Evolutionary conservation across 2,888 invertebrate genomes (phyloP), one percentile per base, ranked within the genome.

Genomic region (Cryptocephalus moraei): DNA sequence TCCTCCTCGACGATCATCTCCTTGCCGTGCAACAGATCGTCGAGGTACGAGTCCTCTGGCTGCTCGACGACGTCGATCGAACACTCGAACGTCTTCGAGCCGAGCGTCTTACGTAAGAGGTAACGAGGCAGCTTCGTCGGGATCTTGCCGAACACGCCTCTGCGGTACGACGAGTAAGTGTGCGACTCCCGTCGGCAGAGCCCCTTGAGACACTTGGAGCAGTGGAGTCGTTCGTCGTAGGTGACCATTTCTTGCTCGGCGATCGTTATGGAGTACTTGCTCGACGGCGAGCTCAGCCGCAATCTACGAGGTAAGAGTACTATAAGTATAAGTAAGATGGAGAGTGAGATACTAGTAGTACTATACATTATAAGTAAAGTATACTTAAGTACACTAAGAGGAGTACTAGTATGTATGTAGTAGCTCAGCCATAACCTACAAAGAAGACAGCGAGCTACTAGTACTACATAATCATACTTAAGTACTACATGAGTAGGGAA

Each of bases 1-100:
- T 50, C 52, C 41, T 52, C 52, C 42, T 54, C 54, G 11, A 52
- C 48, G 1, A 52, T 48, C 51, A 49, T 52, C 41, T 52, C 49
- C 43, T 32, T 50, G 22, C 45, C 42, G 13, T 51, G 44, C 4
- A 51, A 32, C 10, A 53, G n/a, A 14, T 51, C 49, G 13, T 49
- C 53, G 8, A 52, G 34, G 9, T 49, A 48, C 22, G 49, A 50
- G 9, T 51, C 47, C 38, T 41, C 50, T 13, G 42, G 32, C 33
- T 53, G 50, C 8, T 13, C 4, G 39, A 51, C 51, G 33, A 54
- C 41, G 41, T 45, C 49, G 9, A 52, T 32, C 10, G 39, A 46
- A 12, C 49, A 49, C 11, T 40, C 40, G 14, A 48, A 1, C 4
- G 22, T 33, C 9, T 45, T 38, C 9, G 39, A 46, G 2, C 45